Evolutionary conservation across 2,113 vertebrate species (phyloP), one percentile per base, ranked within the genome.

Genomic region (Xyliphius kryptos): DNA sequence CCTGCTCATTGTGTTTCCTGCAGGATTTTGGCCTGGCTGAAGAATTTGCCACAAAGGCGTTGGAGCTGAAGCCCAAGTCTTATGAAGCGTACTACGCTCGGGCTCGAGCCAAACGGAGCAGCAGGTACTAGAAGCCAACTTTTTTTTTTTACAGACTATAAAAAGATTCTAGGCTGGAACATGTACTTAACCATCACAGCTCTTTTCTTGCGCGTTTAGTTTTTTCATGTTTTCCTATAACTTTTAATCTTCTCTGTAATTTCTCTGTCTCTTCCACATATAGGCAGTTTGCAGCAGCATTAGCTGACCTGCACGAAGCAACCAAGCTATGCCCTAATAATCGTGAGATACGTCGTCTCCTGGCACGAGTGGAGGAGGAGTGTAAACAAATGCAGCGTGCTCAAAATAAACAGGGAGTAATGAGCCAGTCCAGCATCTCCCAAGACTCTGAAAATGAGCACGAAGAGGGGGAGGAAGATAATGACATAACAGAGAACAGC

Each of bases 1-100:
- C 5, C 37, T 38, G 37, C 10, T 9, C 5, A n/a, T 43, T 16
- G n/a, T 69, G 47, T 46, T n/a, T 37, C 41, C 19, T 44, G 46
- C 15, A 72, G 96, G 96, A 99, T 77, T 99, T 99, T 46, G 96
- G 96, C 54, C 89, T 99, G 91, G 96, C 96, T 37, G 96, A 99
- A 66, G 96, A 99, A 75, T 97, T 99, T 82, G 95, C 96, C 62
- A 92, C 91, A 61, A 99, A 98, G 83, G 96, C 96, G 3, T 69
- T 99, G 61, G 96, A 98, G 77, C 81, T 99, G 83, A 99, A 98
- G 77, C 92, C 95, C 50, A 96, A 90, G 74, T 99, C 91, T 59
- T 97, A 95, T 0, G 96, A 99, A 84, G 96, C 94, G 8, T 97
- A 91, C 79, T 99, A 99, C 0, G 96, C 96, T 11, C 87, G 96